Conservation (phyloP, 1,140 invertebrate species). For the Procambarus virginalis region DNA sequence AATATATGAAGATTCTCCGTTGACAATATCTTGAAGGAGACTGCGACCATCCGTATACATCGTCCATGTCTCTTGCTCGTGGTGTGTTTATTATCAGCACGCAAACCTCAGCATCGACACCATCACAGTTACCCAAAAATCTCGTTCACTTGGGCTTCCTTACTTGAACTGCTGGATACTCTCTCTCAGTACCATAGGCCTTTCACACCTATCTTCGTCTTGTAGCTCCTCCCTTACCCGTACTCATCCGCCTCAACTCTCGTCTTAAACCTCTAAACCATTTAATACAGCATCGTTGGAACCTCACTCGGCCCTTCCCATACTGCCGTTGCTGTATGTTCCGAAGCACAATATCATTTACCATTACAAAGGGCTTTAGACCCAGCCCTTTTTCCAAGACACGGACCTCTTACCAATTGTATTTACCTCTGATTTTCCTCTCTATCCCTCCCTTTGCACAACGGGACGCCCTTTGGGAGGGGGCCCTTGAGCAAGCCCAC, state of each 20-base stretch:
- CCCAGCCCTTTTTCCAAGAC: neutral
- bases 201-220: neutral
- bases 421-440: neutral
- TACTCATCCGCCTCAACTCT: neutral
- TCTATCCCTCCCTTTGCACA: neutral
- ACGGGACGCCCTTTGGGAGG: neutral
- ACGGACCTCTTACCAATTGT: neutral
- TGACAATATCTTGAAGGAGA: too few species aligned
- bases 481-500: neutral
- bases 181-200: neutral
- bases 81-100: too few species aligned
- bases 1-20: too few species aligned
- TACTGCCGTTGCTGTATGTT: too few species aligned
- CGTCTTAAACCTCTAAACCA: too few species aligned
- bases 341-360: neutral
- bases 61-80: too few species aligned
- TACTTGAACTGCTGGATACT: neutral
- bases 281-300: too few species aligned
- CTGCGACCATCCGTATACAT: too few species aligned
- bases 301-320: too few species aligned
- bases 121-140: neutral
- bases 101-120: too few species aligned
- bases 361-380: neutral
- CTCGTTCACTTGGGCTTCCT: neutral
- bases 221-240: neutral